Evolutionary conservation across 2,888 invertebrate species (phyloP), one percentile per base, ranked within the genome.

Genomic region (Zaprionus bogoriensis): DNA sequence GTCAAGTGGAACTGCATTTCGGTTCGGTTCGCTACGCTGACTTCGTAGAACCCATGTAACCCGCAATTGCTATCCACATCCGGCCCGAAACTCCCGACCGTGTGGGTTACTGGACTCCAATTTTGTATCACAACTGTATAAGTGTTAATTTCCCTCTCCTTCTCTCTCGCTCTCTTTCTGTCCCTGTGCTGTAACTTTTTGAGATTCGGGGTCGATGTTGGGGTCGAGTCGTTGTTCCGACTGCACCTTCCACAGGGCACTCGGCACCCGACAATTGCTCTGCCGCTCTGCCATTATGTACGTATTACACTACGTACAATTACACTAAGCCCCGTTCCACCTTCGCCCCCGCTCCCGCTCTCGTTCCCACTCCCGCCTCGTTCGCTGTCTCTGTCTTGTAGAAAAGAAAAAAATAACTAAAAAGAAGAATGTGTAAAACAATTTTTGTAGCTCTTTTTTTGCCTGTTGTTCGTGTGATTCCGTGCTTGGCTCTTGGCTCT

Each of bases 1-100:
- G 61, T 48, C 67, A 72, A 73, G 61, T 70, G 68, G 73, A 71
- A 69, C 72, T 59, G 53, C 28, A 42, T 42, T 71, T 42, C n/a
- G 14, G 23, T 41, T 72, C 36, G 22, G 45, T 61, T 57, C 74
- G 74, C 69, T 62, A 74, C 70, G 52, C 19, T 74, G 63, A 67
- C 41, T 72, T 23, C 27, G 19, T 42, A 12, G 30, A 55, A 32
- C 39, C 51, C 59, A 46, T 12, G 14, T 51, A 23, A n/a, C 22
- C 32, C 22, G 3, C 22, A 46, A 36, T 36, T 36, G 32, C 32
- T 36, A 6, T 36, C 14, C 32, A 36, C 32, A 39, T 20, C 38
- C 27, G 45, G 7, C 17, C 41, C 27, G 9, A 7, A 19, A 53
- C 30, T 12, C 10, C 12, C 32, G n/a, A 14, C 12, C 17, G 12